Percentiles rank a stretch among this genome's conserved stretches.
Evolutionary conservation across 2,113 vertebrate genomes (phyloP).

Genomic region (Dasyurus viverrinus): DNA sequence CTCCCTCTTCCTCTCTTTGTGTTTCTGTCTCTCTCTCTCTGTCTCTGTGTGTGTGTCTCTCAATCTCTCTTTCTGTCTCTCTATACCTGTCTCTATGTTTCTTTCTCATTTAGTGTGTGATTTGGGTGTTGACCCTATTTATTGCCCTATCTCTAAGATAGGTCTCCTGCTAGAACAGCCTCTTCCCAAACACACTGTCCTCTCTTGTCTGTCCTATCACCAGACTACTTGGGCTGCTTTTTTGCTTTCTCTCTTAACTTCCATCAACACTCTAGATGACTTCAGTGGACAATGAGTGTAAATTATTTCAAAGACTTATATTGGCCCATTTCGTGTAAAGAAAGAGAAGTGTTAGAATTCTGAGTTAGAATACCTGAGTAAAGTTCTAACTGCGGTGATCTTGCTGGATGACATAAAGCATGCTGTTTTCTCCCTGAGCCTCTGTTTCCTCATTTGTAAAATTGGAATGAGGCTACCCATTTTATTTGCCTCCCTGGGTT

Average conservation of each 20-base stretch:
- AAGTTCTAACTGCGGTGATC: not conserved
- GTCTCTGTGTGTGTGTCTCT: too few relatives aligned
- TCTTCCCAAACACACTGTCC: not conserved
- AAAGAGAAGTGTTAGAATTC: not conserved
- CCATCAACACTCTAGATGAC: not conserved
- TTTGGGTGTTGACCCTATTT: not conserved
- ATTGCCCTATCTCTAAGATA: not conserved
- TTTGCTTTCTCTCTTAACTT: not conserved
- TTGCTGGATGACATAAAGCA: not conserved
- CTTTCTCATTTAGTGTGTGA: not conserved
- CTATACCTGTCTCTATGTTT: not conserved
- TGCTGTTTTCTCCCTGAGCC: not conserved
- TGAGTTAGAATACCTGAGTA: not conserved
- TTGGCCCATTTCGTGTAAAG: not conserved
- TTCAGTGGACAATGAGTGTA: not conserved
- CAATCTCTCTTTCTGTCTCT: too few relatives aligned
- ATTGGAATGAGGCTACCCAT: not conserved
- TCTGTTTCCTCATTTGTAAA: not conserved
- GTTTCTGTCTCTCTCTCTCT: too few relatives aligned
- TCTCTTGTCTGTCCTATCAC: not conserved
- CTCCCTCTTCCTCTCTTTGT: too few relatives aligned
- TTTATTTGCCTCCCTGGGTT: not conserved
- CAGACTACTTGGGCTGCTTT: not conserved
- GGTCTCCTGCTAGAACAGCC: not conserved
- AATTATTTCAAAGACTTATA: not conserved